These are phyloP conservation scores for Liodrosophila aerea DNA, from an alignment of 2,888 invertebrate genomes.

Conservation along the genomic window DNA sequence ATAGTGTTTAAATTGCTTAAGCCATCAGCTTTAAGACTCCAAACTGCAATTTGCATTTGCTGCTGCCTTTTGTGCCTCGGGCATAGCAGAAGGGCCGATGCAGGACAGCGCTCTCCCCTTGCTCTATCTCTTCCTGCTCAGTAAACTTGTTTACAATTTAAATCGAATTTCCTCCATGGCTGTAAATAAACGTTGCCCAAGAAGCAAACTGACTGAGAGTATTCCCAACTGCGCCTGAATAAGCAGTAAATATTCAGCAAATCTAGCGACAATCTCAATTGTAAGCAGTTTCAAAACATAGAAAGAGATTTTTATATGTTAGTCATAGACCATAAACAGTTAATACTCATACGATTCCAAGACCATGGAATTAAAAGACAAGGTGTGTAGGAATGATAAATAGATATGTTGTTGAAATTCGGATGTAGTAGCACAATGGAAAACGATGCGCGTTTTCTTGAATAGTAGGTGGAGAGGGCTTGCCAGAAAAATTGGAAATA, in stretches of 20 bases:
- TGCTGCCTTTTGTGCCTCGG: constrained; percentile 48
- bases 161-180: constrained; percentile 70
- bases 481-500: too few relatives aligned
- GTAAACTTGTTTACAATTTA: constrained; percentile 69
- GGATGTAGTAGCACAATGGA: too few relatives aligned
- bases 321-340: too few relatives aligned
- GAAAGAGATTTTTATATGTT: constrained; percentile 17
- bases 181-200: constrained; percentile 46
- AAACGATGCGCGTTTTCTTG: too few relatives aligned
- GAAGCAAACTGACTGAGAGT: constrained; percentile 2
- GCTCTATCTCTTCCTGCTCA: too few relatives aligned
- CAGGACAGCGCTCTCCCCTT: not conserved
- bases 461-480: too few relatives aligned
- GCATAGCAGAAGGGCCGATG: constrained; percentile 1
- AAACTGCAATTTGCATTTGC: constrained; percentile 29
- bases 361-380: too few relatives aligned
- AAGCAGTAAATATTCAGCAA: not conserved
- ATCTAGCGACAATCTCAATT: constrained; percentile 1
- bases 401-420: too few relatives aligned
- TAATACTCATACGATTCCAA: too few relatives aligned
- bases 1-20: constrained; percentile 70
- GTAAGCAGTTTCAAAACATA: constrained; percentile 17
- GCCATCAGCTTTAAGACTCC: constrained; percentile 57
- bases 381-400: too few relatives aligned
- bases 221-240: constrained; percentile 2